Conservation (phyloP, 2,888 invertebrate genomes). For the Apotomis betuletana region DNA sequence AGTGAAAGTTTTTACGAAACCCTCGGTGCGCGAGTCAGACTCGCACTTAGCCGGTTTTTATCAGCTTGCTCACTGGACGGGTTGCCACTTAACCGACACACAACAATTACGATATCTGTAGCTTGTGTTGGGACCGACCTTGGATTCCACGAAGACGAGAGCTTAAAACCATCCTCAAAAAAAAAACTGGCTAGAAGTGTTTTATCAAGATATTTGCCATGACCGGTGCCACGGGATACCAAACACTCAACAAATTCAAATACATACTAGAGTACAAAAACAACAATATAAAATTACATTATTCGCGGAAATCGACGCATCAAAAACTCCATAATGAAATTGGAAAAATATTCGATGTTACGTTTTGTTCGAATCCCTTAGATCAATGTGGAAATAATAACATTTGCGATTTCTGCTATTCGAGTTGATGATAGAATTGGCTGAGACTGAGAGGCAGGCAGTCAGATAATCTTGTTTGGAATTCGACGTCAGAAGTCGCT, state of each 20-base stretch:
- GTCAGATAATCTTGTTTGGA: slow-evolving; percentile 49
- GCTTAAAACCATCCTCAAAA: no score
- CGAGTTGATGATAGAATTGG: slow-evolving; percentile 47
- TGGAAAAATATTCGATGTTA: slow-evolving; percentile 16
- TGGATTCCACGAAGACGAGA: no score
- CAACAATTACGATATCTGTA: no score
- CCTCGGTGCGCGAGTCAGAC: no score
- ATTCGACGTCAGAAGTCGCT: slow-evolving; percentile 41
- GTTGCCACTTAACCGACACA: no score
- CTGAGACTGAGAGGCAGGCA: slow-evolving; percentile 40
- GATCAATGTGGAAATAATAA: slow-evolving; percentile 28
- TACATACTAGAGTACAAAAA: neutral
- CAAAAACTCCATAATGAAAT: slow-evolving; percentile 27
- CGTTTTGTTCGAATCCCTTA: slow-evolving; percentile 31
- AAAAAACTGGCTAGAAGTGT: no score
- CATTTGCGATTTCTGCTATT: slow-evolving; percentile 50
- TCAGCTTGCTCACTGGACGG: no score
- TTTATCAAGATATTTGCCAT: no score
- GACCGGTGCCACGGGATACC: no score
- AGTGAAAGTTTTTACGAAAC: no score
- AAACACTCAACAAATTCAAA: neutral
- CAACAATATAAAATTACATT: slow-evolving; percentile 4
- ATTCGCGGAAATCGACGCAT: slow-evolving; percentile 10
- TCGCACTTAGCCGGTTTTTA: no score
- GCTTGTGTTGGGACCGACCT: no score